Conservation (phyloP, 2,797 vertebrate genomes). For the Hippopotamyrus pictus region DNA sequence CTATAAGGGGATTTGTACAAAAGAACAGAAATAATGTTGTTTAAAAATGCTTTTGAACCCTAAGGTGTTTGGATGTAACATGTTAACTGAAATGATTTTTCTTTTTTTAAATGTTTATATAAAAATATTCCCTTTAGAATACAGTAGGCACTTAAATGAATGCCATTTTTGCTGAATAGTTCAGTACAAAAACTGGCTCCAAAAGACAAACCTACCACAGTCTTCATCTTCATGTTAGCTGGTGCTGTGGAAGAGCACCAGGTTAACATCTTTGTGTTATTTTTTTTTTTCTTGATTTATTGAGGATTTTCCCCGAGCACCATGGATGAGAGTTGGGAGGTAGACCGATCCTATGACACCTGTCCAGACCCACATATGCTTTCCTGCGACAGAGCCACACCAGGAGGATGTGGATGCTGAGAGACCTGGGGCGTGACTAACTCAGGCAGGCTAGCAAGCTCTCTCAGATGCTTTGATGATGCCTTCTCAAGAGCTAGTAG, state of each 20-base stretch:
- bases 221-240: slow-evolving; percentile 7
- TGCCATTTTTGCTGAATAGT: slow-evolving; percentile 53
- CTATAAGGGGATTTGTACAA: slow-evolving; percentile 58
- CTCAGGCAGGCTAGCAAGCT: neutral
- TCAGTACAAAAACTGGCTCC: slow-evolving; percentile 34
- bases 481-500: neutral
- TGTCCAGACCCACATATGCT: slow-evolving; percentile 38
- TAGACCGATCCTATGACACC: slow-evolving; percentile 53
- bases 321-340: slow-evolving; percentile 73
- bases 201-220: slow-evolving; percentile 24
- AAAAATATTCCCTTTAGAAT: slow-evolving; percentile 47
- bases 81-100: slow-evolving; percentile 33
- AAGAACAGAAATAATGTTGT: slow-evolving; percentile 37
- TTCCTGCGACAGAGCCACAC: slow-evolving; percentile 60
- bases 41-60: slow-evolving; percentile 42
- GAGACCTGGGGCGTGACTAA: neutral
- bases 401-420: slow-evolving; percentile 12
- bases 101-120: slow-evolving; percentile 37
- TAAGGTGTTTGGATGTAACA: slow-evolving; percentile 42
- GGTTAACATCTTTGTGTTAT: slow-evolving; percentile 26
- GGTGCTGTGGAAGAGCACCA: slow-evolving; percentile 42
- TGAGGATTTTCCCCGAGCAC: slow-evolving; percentile 57
- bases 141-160: slow-evolving; percentile 44
- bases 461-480: neutral
- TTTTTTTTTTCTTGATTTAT: slow-evolving; percentile 22